Base-by-base conservation (phyloP, 2,113 vertebrate species). In the Forbesichthys agassizii region DNA sequence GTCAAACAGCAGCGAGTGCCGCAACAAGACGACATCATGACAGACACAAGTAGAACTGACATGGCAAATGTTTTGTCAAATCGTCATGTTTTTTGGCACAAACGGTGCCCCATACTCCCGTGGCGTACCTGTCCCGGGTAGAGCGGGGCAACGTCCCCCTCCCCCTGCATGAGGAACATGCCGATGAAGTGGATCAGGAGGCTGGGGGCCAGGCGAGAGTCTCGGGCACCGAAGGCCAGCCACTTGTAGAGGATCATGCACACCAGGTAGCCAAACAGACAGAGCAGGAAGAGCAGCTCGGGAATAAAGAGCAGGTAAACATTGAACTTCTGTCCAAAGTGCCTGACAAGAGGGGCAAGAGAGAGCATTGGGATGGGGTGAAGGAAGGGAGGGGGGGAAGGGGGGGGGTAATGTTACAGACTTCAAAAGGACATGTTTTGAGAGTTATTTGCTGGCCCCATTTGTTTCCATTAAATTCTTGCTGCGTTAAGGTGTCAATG, bases 221-320 rank as follows among this genome's bases (percentile, higher is more conserved):
- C 91, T 13, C 73, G 81, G 0, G 90, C 94, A 0, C 94, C 89
- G 63, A 92, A 99, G 0, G 92, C 91, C 75, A 99, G 67, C 97
- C 98, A 99, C 86, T 99, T 99, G 71, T 95, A 99, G 76, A 99
- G 1, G 64, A 99, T 95, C 95, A 99, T 92, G 78, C 97, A 96
- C 58, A 96, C 93, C 75, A 99, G 92, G 87, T 99, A 98, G 12
- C 98, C 98, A 49, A 99, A 99, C 72, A 98, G 95, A 86, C 92
- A 95, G 56, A 96, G 92, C 88, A 99, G 87, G 89, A 99, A 99
- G 52, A 99, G 90, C 64, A 99, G 92, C 81, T 99, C 95, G 0
- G 98, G 97, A 42, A 99, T 78, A 74, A 97, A 96, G 2, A 98
- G 93, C 85, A 99, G 89, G 70, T 92, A 96, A 75, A 99, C 89